Evolutionary conservation across 2,797 vertebrate genomes (phyloP).

Genomic region (Catharus ustulatus): DNA sequence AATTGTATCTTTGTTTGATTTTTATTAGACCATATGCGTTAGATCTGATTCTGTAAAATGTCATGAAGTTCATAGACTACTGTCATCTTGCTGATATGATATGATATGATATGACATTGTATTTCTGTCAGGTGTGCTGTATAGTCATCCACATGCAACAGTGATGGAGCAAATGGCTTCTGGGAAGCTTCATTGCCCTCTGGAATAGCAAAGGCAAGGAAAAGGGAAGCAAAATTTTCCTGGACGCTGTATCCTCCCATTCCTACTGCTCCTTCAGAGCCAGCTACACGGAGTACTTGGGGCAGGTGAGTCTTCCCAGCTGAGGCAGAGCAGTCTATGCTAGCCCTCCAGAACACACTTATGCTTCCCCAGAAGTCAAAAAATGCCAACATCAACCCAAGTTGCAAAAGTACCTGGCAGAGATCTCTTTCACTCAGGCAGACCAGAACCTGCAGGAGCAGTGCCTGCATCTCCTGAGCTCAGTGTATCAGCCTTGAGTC

Average conservation of each 20-base stretch:
- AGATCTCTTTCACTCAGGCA: not conserved
- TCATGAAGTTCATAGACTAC: not conserved
- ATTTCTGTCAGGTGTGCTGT: not conserved
- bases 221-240: not conserved
- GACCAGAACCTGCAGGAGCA: not conserved
- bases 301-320: not conserved
- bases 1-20: not conserved
- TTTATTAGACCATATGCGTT: not conserved
- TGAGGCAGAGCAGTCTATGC: not conserved
- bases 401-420: not conserved
- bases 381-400: not conserved
- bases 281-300: fast-evolving
- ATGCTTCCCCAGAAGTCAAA: not conserved
- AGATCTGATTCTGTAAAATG: not conserved
- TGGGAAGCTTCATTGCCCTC: not conserved
- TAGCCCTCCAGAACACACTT: not conserved
- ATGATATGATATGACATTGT: fast-evolving
- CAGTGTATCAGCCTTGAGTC: not conserved
- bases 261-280: not conserved
- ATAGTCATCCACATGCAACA: not conserved
- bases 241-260: not conserved
- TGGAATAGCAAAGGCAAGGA: not conserved
- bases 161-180: not conserved
- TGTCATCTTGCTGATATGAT: not conserved
- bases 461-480: not conserved